Evolutionary conservation across 2,888 invertebrate genomes (phyloP).

Genomic region (Lumbricus terrestris): DNA sequence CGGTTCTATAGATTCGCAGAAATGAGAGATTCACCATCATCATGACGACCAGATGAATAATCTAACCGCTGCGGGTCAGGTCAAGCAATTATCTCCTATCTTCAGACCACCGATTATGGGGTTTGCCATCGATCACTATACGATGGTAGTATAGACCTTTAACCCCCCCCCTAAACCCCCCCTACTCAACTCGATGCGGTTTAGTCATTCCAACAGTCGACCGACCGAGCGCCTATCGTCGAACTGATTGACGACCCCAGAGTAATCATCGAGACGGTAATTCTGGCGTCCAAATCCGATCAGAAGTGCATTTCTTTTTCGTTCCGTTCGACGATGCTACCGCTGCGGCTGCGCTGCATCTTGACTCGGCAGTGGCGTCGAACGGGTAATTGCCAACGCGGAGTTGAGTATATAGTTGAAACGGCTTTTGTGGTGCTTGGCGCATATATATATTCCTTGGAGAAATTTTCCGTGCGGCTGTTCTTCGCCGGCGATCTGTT

Average conservation of each 20-base stretch:
- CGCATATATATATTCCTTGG: not conserved
- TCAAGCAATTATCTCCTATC: not conserved
- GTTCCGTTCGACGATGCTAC: not conserved
- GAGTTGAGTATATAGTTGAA: conserved; percentile 3
- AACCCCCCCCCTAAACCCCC: no score
- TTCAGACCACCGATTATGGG: not conserved
- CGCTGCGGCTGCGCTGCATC: no score
- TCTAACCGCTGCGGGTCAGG: not conserved
- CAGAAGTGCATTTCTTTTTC: not conserved
- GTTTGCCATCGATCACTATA: not conserved
- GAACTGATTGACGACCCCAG: not conserved
- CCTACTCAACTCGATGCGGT: not conserved
- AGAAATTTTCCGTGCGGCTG: not conserved
- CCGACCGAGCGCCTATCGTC: not conserved
- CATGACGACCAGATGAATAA: no score
- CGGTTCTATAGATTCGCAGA: no score
- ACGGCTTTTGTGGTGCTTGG: not conserved
- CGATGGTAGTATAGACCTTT: no score
- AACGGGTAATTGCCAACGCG: not conserved
- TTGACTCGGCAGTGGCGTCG: conserved; percentile 3
- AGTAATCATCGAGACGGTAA: not conserved
- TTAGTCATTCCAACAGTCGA: no score
- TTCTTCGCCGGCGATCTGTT: no score
- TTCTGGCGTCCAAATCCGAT: conserved; percentile 3
- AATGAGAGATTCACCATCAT: no score